Base-by-base conservation (phyloP, 2,113 vertebrate species). In the Microtus pennsylvanicus region DNA sequence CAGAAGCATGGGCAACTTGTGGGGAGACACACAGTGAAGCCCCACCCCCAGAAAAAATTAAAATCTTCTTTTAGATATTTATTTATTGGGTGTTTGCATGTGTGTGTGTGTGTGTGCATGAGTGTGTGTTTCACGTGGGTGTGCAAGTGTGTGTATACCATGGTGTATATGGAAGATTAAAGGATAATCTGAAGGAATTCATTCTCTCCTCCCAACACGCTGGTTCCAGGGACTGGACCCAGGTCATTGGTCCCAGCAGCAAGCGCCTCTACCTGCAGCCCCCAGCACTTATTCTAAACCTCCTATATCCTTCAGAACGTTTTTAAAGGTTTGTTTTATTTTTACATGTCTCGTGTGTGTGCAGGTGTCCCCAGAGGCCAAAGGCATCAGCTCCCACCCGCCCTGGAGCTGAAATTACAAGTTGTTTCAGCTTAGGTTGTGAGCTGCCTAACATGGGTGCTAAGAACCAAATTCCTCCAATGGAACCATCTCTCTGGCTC, bases 141-240 rank as follows among this genome's bases (percentile, higher is more conserved):
- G 11, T 33, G 9, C 30, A 6, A 22, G 6, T 26, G 3, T 26
- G 55, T n/a, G 5, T 7, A n/a, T 17, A 2, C 38, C 16, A 6
- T 45, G 58, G 38, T 30, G 14, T 38, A 17, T 10, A 19, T 19
- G 38, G 14, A 33, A 11, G 2, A 19, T 67, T 42, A 47, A 17
- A 67, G 63, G 38, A 67, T 17, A 47, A 12, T 63, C 45, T 86
- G 38, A 33, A 45, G 42, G 16, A 7, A 33, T 19, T 21, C 14
- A 58, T 33, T 47, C 17, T 67, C 38, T 33, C 26, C 28, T 33
- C 45, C 38, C 26, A 65, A 38, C 8, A 33, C 8, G 5, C 9
- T 16, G 14, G 38, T 45, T 65, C 81, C 82, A 19, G 61, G 26
- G 58, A 85, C 3, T 65, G 82, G 17, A 45, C 26, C 38, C 38